These are phyloP conservation scores for Drosophila dives DNA, from an alignment of 2,888 invertebrate species.

Conservation along the genomic window DNA sequence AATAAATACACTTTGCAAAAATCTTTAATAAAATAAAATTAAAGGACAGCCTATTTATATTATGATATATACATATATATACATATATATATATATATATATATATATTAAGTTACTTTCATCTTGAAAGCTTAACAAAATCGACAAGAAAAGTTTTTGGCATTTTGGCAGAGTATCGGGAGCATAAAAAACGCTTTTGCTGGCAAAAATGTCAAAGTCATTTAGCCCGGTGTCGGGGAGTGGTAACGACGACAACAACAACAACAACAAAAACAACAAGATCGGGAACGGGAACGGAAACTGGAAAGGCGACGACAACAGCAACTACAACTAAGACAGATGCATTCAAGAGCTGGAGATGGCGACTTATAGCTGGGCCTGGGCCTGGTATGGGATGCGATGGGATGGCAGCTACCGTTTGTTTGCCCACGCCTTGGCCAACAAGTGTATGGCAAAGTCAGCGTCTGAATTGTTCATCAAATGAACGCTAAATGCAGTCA, in stretches of 20 bases:
- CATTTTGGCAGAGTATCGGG: slow-evolving; percentile 26
- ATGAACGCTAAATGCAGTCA: slow-evolving; percentile 72
- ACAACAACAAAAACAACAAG: slow-evolving; percentile 25
- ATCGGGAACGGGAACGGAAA: slow-evolving; percentile 12
- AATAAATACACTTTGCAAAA: slow-evolving; percentile 26
- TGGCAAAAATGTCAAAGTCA: slow-evolving; percentile 80
- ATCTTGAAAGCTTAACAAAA: neutral
- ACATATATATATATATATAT: neutral
- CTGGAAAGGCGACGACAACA: slow-evolving; percentile 14
- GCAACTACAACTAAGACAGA: slow-evolving; percentile 40
- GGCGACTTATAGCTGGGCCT: slow-evolving; percentile 31
- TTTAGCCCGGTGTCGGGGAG: slow-evolving; percentile 59
- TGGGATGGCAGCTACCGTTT: slow-evolving; percentile 68
- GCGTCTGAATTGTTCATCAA: slow-evolving; percentile 74
- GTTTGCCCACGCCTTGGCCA: slow-evolving; percentile 70
- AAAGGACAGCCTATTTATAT: no score
- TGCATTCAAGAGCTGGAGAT: slow-evolving; percentile 43
- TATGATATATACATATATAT: no score
- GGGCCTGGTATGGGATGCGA: neutral
- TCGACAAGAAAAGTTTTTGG: neutral
- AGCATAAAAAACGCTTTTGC: slow-evolving; percentile 45
- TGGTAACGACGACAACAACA: slow-evolving; percentile 24
- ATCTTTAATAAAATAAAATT: no score
- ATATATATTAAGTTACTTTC: neutral
- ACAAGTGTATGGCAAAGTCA: slow-evolving; percentile 67